Evolutionary conservation across 2,797 vertebrate species (phyloP).

Genomic region (Enteromius trimaculatus): DNA sequence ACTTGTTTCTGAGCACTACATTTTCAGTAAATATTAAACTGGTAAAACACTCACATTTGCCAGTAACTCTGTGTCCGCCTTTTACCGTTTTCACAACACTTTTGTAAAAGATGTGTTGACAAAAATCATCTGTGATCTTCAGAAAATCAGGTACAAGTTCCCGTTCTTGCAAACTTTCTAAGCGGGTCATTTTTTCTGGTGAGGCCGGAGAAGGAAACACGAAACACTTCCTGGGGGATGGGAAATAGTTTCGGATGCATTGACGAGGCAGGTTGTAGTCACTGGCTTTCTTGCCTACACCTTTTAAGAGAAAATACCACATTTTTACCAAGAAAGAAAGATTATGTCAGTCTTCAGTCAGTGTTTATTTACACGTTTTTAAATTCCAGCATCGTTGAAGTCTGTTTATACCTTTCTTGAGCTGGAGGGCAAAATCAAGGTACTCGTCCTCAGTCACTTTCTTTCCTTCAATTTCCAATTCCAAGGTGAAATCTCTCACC

Average conservation of each 20-base stretch:
- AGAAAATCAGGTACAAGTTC: conserved; percentile 57
- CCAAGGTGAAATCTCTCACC: conserved; percentile 63
- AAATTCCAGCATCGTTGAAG: too few relatives aligned
- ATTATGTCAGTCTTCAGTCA: not conserved
- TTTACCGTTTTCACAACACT: conserved; percentile 65
- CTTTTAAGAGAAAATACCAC: conserved; percentile 13
- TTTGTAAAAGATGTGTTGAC: conserved; percentile 49
- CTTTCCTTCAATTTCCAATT: conserved; percentile 53
- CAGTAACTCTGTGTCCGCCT: conserved; percentile 62
- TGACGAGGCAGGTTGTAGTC: conserved; percentile 67
- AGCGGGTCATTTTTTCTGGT: conserved; percentile 50
- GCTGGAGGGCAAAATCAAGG: conserved; percentile 62
- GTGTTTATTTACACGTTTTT: not conserved
- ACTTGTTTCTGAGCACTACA: not conserved
- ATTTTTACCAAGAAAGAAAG: not conserved
- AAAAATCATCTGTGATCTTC: conserved; percentile 51
- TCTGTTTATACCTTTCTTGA: conserved; percentile 64
- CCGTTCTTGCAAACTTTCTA: conserved; percentile 59
- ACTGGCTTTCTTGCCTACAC: conserved; percentile 28
- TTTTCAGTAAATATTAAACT: not conserved
- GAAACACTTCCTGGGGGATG: conserved; percentile 70
- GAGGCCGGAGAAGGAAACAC: conserved; percentile 66
- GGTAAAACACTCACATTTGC: conserved; percentile 57
- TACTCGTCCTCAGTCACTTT: conserved; percentile 58
- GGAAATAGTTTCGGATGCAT: conserved; percentile 73